phyloP scores from a whole-genome alignment of 1,140 invertebrate species.

The Lepidurus apus region DNA sequence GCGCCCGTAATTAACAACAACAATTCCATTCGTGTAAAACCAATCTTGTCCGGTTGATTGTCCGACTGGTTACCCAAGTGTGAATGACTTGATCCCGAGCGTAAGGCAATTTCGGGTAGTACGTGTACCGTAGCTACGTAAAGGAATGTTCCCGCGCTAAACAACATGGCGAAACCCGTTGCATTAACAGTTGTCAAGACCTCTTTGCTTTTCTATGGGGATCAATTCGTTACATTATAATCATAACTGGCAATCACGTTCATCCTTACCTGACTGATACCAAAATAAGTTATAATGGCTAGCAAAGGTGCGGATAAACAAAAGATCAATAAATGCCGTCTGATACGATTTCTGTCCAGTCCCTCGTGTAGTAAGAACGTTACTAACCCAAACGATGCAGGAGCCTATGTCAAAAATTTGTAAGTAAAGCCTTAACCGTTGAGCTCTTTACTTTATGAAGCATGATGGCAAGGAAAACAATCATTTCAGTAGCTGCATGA shows the following conservation, averaged over 20 bases:
- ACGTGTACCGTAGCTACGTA: constrained; percentile 99
- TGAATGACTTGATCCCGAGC: constrained; percentile 45
- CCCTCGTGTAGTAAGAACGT: constrained; percentile 94
- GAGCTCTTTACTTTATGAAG: constrained; percentile 74
- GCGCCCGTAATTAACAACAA: constrained; percentile 75
- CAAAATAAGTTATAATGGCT: constrained; percentile 87
- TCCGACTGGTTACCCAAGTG: constrained; percentile 50
- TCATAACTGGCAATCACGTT: constrained; percentile 36
- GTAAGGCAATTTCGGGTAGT: constrained; percentile 76
- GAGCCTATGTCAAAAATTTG: constrained; percentile 58
- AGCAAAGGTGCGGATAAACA: constrained; percentile 84
- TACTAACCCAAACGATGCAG: constrained; percentile 95
- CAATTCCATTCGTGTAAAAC: constrained; percentile 71
- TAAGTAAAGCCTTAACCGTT: constrained; percentile 20
- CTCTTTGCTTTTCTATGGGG: constrained; percentile 57
- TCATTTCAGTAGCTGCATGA: constrained; percentile 91
- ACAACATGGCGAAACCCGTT: constrained; percentile 94
- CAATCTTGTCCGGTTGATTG: constrained; percentile 49
- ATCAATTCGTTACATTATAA: constrained; percentile 35
- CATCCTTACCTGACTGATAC: constrained; percentile 73
- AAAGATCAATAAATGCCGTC: constrained; percentile 88
- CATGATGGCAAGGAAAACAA: constrained; percentile 98
- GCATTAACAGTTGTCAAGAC: constrained; percentile 77
- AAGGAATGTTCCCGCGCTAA: constrained; percentile 96
- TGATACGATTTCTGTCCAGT: constrained; percentile 78